A percentile compares a stretch with the other conserved stretches of the same genome.
Conservation (phyloP, 1,140 invertebrate genomes). For the Drosophila saltans region DNA sequence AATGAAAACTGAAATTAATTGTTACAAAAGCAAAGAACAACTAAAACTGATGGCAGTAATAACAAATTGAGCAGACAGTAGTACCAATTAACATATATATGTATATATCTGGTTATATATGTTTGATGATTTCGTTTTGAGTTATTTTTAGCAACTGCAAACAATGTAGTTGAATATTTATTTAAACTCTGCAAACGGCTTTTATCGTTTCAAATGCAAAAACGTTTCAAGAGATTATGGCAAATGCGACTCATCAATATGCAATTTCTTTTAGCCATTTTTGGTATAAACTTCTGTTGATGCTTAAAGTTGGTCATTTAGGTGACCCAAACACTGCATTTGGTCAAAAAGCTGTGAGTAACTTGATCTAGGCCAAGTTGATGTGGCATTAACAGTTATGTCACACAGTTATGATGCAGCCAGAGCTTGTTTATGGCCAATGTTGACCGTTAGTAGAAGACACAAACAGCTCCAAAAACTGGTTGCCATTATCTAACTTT, state of each 20-base stretch:
- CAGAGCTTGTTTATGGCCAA: constrained; percentile 53
- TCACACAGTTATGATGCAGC: constrained; percentile 57
- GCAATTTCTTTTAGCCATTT: background rate
- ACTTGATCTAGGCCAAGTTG: constrained; percentile 48
- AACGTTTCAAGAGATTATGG: background rate
- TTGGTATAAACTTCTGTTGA: background rate
- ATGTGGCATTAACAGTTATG: constrained; percentile 61
- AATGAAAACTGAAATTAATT: constrained; percentile 18
- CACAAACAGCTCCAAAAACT: constrained; percentile 44
- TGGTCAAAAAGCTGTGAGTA: constrained; percentile 9
- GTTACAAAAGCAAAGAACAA: too few species aligned
- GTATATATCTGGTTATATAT: too few species aligned
- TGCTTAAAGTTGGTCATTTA: background rate
- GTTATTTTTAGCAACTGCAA: too few species aligned
- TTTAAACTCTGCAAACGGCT: background rate
- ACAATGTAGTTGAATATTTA: background rate
- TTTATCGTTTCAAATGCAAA: too few species aligned
- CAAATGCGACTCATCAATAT: background rate
- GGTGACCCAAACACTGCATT: background rate
- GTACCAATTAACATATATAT: too few species aligned
- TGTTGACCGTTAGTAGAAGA: constrained; percentile 62
- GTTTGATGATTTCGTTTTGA: too few species aligned
- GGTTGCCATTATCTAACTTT: constrained; percentile 58
- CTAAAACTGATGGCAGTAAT: too few species aligned
- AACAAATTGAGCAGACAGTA: too few species aligned